Base-by-base conservation (phyloP, 2,888 invertebrate species). In the Pharmacophagus antenor region DNA sequence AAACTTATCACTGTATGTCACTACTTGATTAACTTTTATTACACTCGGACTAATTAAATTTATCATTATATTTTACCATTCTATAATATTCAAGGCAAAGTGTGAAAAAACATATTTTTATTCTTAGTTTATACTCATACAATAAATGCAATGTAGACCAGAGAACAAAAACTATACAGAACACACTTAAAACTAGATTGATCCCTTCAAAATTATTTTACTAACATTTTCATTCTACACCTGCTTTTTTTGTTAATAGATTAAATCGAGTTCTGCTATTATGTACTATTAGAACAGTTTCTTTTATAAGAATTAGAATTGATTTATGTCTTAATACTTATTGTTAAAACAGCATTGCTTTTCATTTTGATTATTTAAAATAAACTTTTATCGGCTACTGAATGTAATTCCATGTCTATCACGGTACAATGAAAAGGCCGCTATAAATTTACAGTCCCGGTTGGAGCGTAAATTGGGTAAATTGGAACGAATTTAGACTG, bases 401-500 rank as follows among this genome's bases (percentile, higher is more conserved):
- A n/a, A n/a, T n/a, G n/a, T n/a, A n/a, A n/a, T n/a, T n/a, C n/a
- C n/a, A n/a, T n/a, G 3, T 37, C 15, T 15, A 37, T n/a, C 37
- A 15, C 37, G 5, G n/a, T 37, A 0, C 15, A 3, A 2, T 37
- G n/a, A 37, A 15, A 37, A 37, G 37, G 37, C n/a, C 4, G 5
- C 37, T 37, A 37, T 47, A 55, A 55, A 54, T 27, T 47, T 27
- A 27, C 44, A 47, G 10, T 8, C 55, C 8, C 20, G 31, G 2
- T 22, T 27, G 25, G 31, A 55, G 21, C 12, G n/a, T 25, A 20
- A 46, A 54, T 54, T 46, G 54, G 27, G 20, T 47, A 31, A 55
- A 47, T 55, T 47, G 31, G 47, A 31, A 46, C 55, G 22, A 31
- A 55, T 55, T 55, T 47, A 20, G 27, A 20, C 46, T 8, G 31